These are phyloP conservation scores for Rotaria sp. DNA, from an alignment of 2,888 invertebrate species.

Conservation along the genomic window DNA sequence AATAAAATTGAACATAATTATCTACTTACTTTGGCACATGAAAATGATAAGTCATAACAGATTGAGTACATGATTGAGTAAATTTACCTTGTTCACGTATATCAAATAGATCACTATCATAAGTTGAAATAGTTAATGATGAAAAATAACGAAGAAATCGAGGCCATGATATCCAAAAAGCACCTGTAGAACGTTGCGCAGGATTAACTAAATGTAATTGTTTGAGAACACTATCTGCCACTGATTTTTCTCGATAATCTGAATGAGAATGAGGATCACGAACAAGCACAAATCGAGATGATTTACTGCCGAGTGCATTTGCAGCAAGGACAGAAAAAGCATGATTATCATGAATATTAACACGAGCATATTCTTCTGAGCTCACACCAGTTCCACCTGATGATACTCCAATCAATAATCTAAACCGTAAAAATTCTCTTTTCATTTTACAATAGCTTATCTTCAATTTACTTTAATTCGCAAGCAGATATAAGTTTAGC, in stretches of 20 bases:
- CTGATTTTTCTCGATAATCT: neutral
- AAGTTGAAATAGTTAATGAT: neutral
- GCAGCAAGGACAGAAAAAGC: too few species aligned
- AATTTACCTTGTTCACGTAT: neutral
- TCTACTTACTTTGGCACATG: too few species aligned
- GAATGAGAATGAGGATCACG: neutral
- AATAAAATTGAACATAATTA: too few species aligned
- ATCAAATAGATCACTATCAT: neutral
- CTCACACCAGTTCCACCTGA: slow-evolving; percentile 68
- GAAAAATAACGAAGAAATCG: neutral
- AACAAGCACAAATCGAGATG: neutral
- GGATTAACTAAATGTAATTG: neutral
- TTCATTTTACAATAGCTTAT: too few species aligned
- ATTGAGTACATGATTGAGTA: neutral
- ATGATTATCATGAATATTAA: neutral
- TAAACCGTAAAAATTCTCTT: neutral
- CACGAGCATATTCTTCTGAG: slow-evolving; percentile 57
- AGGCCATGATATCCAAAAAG: neutral
- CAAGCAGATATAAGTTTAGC: neutral
- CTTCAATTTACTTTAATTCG: neutral
- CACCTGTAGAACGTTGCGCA: neutral
- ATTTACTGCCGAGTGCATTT: too few species aligned
- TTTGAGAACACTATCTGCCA: neutral
- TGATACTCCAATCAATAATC: slow-evolving; percentile 77
- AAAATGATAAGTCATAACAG: too few species aligned